These are phyloP conservation scores for Notamacropus eugenii DNA, from an alignment of 2,797 vertebrate genomes.

Conservation along the genomic window DNA sequence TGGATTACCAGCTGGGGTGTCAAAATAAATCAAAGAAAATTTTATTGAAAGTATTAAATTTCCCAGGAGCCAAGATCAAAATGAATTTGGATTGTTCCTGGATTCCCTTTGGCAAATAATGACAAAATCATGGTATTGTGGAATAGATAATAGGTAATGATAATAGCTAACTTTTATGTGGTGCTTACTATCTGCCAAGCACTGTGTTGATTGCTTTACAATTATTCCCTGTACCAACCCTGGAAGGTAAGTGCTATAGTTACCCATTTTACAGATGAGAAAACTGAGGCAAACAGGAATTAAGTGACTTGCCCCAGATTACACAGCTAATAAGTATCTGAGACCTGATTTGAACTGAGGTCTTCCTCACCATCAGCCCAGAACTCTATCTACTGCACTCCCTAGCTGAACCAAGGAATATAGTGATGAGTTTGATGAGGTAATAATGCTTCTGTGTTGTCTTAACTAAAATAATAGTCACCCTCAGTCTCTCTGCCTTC, in stretches of 20 bases:
- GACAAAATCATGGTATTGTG: neutral
- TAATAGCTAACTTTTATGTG: neutral
- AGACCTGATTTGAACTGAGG: neutral
- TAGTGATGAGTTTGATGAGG: neutral
- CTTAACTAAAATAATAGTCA: neutral
- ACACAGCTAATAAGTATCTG: neutral
- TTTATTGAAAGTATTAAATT: neutral
- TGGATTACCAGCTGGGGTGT: neutral
- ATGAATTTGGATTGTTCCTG: neutral
- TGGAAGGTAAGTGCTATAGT: neutral
- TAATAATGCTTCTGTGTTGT: neutral
- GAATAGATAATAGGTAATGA: neutral
- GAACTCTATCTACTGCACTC: neutral
- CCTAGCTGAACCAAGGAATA: neutral
- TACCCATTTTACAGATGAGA: neutral
- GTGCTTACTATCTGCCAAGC: neutral
- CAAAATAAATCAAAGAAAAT: neutral
- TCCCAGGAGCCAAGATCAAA: neutral
- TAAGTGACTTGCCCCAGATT: neutral
- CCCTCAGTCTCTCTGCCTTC: neutral
- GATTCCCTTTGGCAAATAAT: neutral
- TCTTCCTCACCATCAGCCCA: neutral
- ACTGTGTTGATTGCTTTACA: neutral
- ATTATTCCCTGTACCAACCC: neutral
- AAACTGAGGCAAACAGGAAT: neutral